These are phyloP conservation scores for Triplophysa rosa DNA, from an alignment of 2,113 vertebrate genomes.

Conservation along the genomic window DNA sequence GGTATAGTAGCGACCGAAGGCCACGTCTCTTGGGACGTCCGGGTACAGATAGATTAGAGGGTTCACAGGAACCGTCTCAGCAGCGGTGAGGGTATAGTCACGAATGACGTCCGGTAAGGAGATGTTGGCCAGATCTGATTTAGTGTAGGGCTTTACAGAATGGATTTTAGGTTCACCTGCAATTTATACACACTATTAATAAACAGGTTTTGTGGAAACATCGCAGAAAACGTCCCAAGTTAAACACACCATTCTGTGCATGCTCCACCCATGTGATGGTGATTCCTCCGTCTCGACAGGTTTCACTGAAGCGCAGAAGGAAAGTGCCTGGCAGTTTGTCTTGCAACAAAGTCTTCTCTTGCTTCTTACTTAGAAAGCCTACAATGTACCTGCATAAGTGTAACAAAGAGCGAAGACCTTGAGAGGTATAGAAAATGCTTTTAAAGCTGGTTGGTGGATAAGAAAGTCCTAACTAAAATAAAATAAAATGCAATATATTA, in stretches of 20 bases:
- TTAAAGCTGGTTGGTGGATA: background rate
- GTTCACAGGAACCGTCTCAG: conserved; percentile 77
- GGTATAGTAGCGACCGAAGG: conserved; percentile 84
- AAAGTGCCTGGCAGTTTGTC: conserved; percentile 83
- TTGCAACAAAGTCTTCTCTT: conserved; percentile 75
- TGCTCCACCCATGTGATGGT: conserved; percentile 93
- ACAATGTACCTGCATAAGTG: conserved; percentile 79
- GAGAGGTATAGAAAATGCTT: background rate
- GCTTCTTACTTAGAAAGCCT: conserved; percentile 89
- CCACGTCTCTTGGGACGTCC: conserved; percentile 81
- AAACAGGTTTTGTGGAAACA: background rate
- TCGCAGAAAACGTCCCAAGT: background rate
- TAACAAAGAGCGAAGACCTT: background rate
- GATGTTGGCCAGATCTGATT: conserved; percentile 78
- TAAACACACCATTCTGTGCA: conserved; percentile 68
- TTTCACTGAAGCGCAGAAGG: conserved; percentile 93
- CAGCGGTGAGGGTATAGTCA: conserved; percentile 82
- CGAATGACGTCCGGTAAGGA: conserved; percentile 83
- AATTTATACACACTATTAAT: background rate
- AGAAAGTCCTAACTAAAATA: too few species aligned
- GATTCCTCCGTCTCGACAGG: conserved; percentile 88
- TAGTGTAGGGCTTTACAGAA: conserved; percentile 86
- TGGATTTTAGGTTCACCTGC: conserved; percentile 76
- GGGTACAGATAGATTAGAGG: conserved; percentile 90
- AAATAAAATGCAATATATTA: too few species aligned